Base-by-base conservation (phyloP, 2,797 vertebrate species). In the Glossophaga mutica region DNA sequence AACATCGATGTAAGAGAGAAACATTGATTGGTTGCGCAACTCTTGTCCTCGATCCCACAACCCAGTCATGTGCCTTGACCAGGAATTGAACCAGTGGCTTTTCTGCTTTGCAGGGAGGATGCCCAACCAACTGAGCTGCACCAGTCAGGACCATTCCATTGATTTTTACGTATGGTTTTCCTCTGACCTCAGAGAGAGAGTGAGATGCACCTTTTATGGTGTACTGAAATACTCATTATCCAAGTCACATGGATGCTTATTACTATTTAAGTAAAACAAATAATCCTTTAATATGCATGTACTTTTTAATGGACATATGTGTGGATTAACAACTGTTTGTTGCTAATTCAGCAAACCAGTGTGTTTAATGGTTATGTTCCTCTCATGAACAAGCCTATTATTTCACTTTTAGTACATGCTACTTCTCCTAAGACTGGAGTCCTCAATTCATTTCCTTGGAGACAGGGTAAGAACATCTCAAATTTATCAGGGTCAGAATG, bases 401-500 rank as follows among this genome's bases (percentile, higher is more conserved):
- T 84, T 92, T 87, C 12, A 46, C 34, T 94, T 94, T 88, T 91
- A 62, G 68, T 50, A 73, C 11, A 77, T 68, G 62, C 46, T 81
- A 81, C 83, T 94, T 96, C 48, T 93, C 50, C 26, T 83, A 85
- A 82, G 74, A 68, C n/a, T 65, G 24, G 44, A 42, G 22, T 68
- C 52, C 29, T 91, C 8, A 46, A 59, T 71, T 86, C n/a, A 84
- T 87, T 96, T 95, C 46, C 29, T 78, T 78, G 68, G 91, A 78
- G n/a, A 92, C 3, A 74, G n/a, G 42, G 14, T 82, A 87, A 96
- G 81, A 95, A 90, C 87, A 89, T 34, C 10, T 10, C 12, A 3
- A 87, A 78, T 97, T 94, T 87, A 90, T 89, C 12, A 91, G 39
- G 39, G 94, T 79, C 37, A 74, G 29, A 91, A 50, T 83, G 26